Percentiles rank a stretch among this genome's conserved stretches.
These are phyloP conservation scores for Danio tinwini DNA, from an alignment of 2,797 vertebrate species.

Conservation along the genomic window DNA sequence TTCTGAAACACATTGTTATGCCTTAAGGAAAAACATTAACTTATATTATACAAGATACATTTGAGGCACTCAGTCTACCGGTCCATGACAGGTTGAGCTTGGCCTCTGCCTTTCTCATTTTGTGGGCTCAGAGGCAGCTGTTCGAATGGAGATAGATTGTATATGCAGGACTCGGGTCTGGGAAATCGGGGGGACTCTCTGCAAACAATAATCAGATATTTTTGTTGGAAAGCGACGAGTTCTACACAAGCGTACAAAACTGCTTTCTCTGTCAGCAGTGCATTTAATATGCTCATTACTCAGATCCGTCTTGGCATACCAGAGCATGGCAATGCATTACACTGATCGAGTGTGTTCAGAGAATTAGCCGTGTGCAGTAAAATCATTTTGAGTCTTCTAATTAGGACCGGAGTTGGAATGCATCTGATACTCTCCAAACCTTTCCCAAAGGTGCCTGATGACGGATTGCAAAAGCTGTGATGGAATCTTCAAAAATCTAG, in stretches of 20 bases:
- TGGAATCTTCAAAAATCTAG: conserved; percentile 57
- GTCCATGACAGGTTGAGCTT: neutral
- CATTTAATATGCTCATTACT: conserved; percentile 76
- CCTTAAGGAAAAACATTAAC: neutral
- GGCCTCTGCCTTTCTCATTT: conserved; percentile 35
- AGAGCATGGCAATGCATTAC: conserved; percentile 62
- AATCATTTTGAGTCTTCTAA: conserved; percentile 70
- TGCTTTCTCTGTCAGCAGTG: conserved; percentile 72
- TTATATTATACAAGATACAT: neutral
- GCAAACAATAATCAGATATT: conserved; percentile 79
- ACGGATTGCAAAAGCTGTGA: conserved; percentile 48
- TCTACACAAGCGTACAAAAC: conserved; percentile 65
- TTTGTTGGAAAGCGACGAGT: conserved; percentile 71
- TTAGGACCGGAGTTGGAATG: conserved; percentile 68
- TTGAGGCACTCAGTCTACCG: neutral
- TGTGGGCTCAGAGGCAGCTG: conserved; percentile 26
- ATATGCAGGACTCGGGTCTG: conserved; percentile 63
- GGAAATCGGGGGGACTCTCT: conserved; percentile 66
- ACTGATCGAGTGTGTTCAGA: conserved; percentile 59
- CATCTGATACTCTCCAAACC: conserved; percentile 57
- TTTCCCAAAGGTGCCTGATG: conserved; percentile 48
- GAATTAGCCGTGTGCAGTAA: conserved; percentile 56
- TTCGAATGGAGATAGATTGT: conserved; percentile 57
- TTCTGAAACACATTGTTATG: neutral
- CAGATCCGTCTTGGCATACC: conserved; percentile 68